phyloP scores from a whole-genome alignment of 2,113 vertebrate species.

The Neotragus moschatus region DNA sequence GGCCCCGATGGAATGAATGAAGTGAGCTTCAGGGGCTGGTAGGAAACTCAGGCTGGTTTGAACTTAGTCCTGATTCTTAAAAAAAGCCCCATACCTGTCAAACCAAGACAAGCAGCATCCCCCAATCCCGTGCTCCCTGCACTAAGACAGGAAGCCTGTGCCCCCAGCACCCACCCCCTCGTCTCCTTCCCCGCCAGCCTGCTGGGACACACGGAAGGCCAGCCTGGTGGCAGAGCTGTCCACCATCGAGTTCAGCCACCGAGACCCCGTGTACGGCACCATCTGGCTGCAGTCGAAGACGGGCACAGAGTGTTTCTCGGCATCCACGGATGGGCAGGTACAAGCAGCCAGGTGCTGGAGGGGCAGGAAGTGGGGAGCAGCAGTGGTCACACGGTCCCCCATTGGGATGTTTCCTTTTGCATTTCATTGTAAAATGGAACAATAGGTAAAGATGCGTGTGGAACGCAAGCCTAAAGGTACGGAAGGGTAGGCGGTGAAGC shows the following conservation, averaged over 20 bases:
- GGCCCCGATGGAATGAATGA: rapidly evolving
- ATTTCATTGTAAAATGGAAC: neutral
- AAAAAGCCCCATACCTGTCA: neutral
- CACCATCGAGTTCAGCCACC: slow-evolving; percentile 89
- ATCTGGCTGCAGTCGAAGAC: slow-evolving; percentile 96
- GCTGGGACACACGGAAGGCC: slow-evolving; percentile 95
- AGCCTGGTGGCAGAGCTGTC: slow-evolving; percentile 87
- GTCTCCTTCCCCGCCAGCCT: slow-evolving; percentile 77
- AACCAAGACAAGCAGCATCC: neutral
- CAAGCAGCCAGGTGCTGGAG: rapidly evolving
- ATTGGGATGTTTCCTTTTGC: neutral
- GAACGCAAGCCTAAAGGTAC: neutral
- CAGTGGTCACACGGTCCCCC: rapidly evolving
- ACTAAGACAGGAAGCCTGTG: neutral
- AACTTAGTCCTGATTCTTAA: neutral
- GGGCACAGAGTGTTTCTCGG: slow-evolving; percentile 91
- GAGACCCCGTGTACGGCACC: slow-evolving; percentile 92
- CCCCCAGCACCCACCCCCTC: rapidly evolving
- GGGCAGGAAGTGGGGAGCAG: neutral
- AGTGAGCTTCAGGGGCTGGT: neutral
- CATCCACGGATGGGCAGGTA: slow-evolving; percentile 81
- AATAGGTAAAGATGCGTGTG: rapidly evolving
- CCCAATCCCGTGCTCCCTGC: neutral
- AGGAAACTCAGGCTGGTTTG: neutral
- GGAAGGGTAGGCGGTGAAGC: rapidly evolving